These are phyloP conservation scores for Rhabdomys pumilio DNA, from an alignment of 2,797 vertebrate genomes.

Conservation along the genomic window DNA sequence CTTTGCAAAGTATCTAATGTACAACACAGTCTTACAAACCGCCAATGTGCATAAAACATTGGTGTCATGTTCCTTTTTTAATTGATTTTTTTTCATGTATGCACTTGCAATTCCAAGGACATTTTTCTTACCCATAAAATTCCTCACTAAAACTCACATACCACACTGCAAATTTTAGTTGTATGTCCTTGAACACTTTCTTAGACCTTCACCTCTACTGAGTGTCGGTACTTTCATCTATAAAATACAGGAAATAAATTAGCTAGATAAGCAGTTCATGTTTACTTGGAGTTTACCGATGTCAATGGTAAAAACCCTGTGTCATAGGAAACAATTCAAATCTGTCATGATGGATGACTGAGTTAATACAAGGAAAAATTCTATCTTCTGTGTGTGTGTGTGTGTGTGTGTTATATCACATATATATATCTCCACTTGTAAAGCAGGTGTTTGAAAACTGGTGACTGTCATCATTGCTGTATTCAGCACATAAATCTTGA, in stretches of 20 bases:
- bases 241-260: background rate
- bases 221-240: background rate
- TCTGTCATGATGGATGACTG: background rate
- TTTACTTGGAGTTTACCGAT: background rate
- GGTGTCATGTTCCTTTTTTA: background rate
- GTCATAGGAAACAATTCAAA: background rate
- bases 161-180: background rate
- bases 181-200: background rate
- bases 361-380: constrained; percentile 11
- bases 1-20: background rate
- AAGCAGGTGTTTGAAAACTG: constrained; percentile 40
- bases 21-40: background rate
- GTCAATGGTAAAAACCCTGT: background rate
- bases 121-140: background rate
- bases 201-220: background rate
- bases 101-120: background rate
- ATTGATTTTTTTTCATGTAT: background rate
- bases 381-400: background rate
- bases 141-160: background rate
- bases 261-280: background rate
- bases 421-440: background rate
- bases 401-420: background rate
- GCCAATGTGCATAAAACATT: too few relatives aligned
- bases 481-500: constrained; percentile 31
- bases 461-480: background rate